Conservation (phyloP, 2,888 invertebrate species). For the Dicycla oo region DNA sequence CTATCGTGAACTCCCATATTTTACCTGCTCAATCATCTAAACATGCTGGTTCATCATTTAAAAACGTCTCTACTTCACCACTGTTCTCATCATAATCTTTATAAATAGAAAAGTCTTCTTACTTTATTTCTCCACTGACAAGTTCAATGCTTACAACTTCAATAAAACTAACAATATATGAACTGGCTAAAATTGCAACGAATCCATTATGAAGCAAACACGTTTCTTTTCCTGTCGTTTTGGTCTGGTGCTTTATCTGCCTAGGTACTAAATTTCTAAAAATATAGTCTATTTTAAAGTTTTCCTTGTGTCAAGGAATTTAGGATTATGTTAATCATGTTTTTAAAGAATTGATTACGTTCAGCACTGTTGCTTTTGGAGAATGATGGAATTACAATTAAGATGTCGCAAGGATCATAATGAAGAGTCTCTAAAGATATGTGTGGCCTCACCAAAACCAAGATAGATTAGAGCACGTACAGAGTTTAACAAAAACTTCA, state of each 20-base stretch:
- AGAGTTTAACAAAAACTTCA: not conserved
- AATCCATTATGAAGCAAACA: conserved; percentile 14
- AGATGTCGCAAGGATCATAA: not conserved
- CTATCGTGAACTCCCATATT: not conserved
- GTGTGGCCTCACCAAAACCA: not conserved
- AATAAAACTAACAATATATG: not conserved
- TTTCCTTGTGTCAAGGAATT: not conserved
- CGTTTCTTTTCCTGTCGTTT: conserved; percentile 15
- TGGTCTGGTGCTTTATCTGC: conserved; percentile 7
- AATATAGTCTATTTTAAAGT: not conserved
- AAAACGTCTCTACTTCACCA: not conserved
- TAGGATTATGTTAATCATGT: not conserved
- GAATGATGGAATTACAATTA: no score
- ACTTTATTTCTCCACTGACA: not conserved
- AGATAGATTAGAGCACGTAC: not conserved
- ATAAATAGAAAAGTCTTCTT: not conserved
- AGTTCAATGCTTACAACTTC: not conserved
- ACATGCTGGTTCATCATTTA: not conserved
- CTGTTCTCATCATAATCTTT: not conserved
- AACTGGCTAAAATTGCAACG: conserved; percentile 2
- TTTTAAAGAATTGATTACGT: not conserved
- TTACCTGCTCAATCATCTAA: not conserved
- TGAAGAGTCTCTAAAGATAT: not conserved
- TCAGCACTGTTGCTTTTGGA: not conserved
- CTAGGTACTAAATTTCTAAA: not conserved